Percentiles rank a stretch among this genome's conserved stretches.
These are phyloP conservation scores for Drosophila burlai DNA, from an alignment of 1,140 invertebrate genomes.

Conservation along the genomic window DNA sequence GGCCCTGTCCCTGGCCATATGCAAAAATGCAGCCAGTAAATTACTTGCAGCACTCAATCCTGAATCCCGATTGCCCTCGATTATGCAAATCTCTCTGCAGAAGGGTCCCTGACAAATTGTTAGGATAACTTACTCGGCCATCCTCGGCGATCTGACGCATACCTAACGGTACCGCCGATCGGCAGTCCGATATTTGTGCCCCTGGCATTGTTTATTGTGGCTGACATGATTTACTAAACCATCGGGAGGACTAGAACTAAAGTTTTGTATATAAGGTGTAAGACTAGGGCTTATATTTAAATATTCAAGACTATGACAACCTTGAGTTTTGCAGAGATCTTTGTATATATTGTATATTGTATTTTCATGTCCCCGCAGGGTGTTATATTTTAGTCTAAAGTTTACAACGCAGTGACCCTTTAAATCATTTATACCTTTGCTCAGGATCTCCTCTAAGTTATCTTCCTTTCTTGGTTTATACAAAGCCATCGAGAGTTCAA, in stretches of 20 bases:
- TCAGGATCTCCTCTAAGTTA: background rate
- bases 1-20: conserved; percentile 22
- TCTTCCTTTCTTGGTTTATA: background rate
- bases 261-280: too few relatives aligned
- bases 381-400: too few relatives aligned
- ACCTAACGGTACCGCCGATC: conserved; percentile 40
- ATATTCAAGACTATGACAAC: too few relatives aligned
- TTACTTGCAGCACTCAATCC: conserved; percentile 20
- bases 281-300: too few relatives aligned
- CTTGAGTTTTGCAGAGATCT: too few relatives aligned
- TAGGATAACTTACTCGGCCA: conserved; percentile 23
- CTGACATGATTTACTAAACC: too few relatives aligned
- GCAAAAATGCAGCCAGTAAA: conserved; percentile 55
- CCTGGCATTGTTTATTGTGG: background rate
- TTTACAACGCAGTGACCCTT: background rate
- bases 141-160: conserved; percentile 1
- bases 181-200: background rate
- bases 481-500: too few relatives aligned
- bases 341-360: too few relatives aligned
- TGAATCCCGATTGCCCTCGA: background rate
- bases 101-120: conserved; percentile 47
- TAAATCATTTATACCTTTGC: background rate
- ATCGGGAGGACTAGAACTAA: too few relatives aligned
- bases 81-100: background rate
- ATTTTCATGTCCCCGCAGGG: too few relatives aligned